Conservation (phyloP, 35 echinoderm and acorn worm genomes). For the Ophioderma brevispina region DNA sequence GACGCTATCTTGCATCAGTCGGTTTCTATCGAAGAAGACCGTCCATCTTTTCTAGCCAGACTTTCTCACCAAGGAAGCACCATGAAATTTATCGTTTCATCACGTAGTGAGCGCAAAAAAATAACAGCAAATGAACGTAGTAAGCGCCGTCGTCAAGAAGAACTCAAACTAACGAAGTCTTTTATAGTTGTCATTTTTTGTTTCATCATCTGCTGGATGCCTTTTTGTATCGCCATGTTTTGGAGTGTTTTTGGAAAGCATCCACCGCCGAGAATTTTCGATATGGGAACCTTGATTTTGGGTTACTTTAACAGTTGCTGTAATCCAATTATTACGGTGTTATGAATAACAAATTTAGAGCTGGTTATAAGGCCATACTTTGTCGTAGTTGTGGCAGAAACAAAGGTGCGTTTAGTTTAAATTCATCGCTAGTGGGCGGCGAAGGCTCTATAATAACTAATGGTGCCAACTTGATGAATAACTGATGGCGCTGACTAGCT, state of each 20-base stretch:
- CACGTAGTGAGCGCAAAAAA: constrained; percentile 1
- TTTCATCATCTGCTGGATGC: constrained; percentile 94
- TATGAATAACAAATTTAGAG: constrained; percentile 89
- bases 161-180: constrained; percentile 88
- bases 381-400: neutral
- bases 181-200: constrained; percentile 91
- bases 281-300: constrained; percentile 77
- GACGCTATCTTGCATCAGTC: neutral
- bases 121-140: constrained; percentile 30
- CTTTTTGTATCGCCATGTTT: constrained; percentile 98
- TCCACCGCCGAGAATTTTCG: constrained; percentile 57
- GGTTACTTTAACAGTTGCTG: constrained; percentile 97
- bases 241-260: constrained; percentile 76
- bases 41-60: neutral
- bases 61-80: neutral
- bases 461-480: too few species aligned
- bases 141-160: constrained; percentile 78
- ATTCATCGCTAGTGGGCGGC: neutral
- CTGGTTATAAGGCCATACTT: constrained; percentile 75
- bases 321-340: constrained; percentile 98
- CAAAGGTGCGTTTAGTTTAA: neutral
- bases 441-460: neutral
- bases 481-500: too few species aligned
- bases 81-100: neutral
- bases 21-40: neutral